Evolutionary conservation across 1,140 invertebrate genomes (phyloP).

Genomic region (Dendroctonus valens): DNA sequence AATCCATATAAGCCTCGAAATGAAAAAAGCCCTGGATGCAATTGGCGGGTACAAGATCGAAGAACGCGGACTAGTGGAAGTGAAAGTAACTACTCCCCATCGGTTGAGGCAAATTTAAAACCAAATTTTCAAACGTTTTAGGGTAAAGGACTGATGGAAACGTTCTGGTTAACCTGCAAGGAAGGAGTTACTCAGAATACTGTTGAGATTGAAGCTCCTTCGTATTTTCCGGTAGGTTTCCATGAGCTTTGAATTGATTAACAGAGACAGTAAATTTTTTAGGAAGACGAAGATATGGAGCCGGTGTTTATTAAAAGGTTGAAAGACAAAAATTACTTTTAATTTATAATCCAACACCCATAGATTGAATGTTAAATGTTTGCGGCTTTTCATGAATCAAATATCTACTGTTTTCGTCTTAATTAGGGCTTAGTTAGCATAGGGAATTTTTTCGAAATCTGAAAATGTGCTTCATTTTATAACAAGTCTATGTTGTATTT

Average conservation of each 20-base stretch:
- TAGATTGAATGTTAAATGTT: background rate
- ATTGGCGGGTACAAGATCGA: constrained; percentile 79
- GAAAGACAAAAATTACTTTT: constrained; percentile 46
- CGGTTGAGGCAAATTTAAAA: background rate
- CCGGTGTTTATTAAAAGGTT: constrained; percentile 49
- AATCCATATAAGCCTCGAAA: constrained; percentile 88
- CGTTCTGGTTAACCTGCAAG: constrained; percentile 86
- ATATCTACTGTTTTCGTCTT: background rate
- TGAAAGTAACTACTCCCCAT: constrained; percentile 61
- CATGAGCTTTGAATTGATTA: constrained; percentile 5
- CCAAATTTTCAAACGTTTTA: constrained; percentile 50
- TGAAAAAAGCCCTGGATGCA: constrained; percentile 73
- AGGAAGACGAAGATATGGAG: constrained; percentile 49
- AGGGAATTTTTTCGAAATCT: too few species aligned
- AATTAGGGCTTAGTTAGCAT: background rate
- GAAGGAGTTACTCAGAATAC: constrained; percentile 63
- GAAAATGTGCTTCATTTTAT: too few species aligned
- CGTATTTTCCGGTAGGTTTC: constrained; percentile 54
- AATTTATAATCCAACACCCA: constrained; percentile 3
- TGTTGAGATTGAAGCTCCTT: constrained; percentile 57
- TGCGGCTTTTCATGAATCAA: background rate
- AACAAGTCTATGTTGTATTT: background rate
- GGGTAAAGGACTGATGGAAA: constrained; percentile 90
- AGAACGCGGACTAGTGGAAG: constrained; percentile 77
- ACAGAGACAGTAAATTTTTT: constrained; percentile 12